Evolutionary conservation across 2,888 invertebrate species (phyloP).

Genomic region (Dermolepida albohirtum): DNA sequence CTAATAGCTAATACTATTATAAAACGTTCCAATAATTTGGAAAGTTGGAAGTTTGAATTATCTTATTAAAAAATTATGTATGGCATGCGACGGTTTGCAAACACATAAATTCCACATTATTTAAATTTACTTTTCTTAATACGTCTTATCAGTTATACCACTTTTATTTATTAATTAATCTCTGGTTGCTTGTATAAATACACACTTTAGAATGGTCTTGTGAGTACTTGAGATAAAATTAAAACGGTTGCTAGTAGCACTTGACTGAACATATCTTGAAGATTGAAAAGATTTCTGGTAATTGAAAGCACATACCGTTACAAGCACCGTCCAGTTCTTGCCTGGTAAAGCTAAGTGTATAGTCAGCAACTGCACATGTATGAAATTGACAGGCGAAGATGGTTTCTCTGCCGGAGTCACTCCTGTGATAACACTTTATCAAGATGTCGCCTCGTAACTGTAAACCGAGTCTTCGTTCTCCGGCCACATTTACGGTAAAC

Average conservation of each 20-base stretch:
- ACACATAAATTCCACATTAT: too few relatives aligned
- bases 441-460: constrained; percentile 90
- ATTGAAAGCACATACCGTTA: constrained; percentile 71
- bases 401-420: constrained; percentile 70
- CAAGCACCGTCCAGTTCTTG: constrained; percentile 89
- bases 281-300: constrained; percentile 15
- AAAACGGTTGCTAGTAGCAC: constrained; percentile 21
- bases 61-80: too few relatives aligned
- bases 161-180: too few relatives aligned
- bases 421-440: constrained; percentile 88
- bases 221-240: constrained; percentile 24
- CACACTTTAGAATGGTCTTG: constrained; percentile 1
- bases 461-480: constrained; percentile 74
- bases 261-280: constrained; percentile 7
- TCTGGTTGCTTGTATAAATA: neutral
- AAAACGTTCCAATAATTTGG: too few relatives aligned
- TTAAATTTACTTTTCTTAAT: neutral
- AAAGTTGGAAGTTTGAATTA: too few relatives aligned
- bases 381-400: constrained; percentile 93
- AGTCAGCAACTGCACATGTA: constrained; percentile 90
- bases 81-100: too few relatives aligned
- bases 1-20: too few relatives aligned
- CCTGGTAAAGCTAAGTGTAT: constrained; percentile 85
- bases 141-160: neutral
- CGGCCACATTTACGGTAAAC: constrained; percentile 78